phyloP scores from a whole-genome alignment of 2,888 invertebrate species.

The Microplitis manilae region DNA sequence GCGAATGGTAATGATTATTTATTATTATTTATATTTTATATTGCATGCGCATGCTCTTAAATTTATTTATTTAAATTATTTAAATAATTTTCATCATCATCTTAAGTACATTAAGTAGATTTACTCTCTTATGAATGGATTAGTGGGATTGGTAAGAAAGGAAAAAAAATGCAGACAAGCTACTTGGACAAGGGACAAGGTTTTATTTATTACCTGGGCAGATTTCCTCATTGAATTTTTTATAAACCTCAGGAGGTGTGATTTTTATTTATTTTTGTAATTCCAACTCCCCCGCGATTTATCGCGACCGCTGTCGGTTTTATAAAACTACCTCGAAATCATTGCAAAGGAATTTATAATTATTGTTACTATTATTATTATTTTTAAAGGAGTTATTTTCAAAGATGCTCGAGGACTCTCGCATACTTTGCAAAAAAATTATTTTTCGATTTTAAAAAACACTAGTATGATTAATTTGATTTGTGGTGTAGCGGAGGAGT shows the following conservation, averaged over 20 bases:
- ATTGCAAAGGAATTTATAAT: background rate
- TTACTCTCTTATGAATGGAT: constrained; percentile 17
- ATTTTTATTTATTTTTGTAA: constrained; percentile 50
- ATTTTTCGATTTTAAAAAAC: constrained; percentile 12
- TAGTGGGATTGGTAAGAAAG: constrained; percentile 35
- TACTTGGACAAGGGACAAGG: constrained; percentile 17
- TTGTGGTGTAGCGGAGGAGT: constrained; percentile 86
- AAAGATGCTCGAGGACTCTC: constrained; percentile 28
- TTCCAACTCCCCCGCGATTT: background rate
- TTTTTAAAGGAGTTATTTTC: background rate
- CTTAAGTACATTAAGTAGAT: constrained; percentile 11
- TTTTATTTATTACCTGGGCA: constrained; percentile 21
- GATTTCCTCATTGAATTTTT: too few relatives aligned
- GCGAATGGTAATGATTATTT: constrained; percentile 9
- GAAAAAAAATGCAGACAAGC: constrained; percentile 6
- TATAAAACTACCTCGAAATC: background rate
- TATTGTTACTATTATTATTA: background rate
- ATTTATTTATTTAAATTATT: constrained; percentile 19
- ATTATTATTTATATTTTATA: constrained; percentile 30
- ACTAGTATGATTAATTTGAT: constrained; percentile 55
- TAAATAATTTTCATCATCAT: constrained; percentile 22
- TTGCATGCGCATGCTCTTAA: constrained; percentile 50
- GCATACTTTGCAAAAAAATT: constrained; percentile 30
- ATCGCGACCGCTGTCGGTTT: background rate
- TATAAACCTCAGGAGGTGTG: constrained; percentile 69